Base-by-base conservation (phyloP, 2,888 invertebrate species). In the Hoplodrina blanda region DNA sequence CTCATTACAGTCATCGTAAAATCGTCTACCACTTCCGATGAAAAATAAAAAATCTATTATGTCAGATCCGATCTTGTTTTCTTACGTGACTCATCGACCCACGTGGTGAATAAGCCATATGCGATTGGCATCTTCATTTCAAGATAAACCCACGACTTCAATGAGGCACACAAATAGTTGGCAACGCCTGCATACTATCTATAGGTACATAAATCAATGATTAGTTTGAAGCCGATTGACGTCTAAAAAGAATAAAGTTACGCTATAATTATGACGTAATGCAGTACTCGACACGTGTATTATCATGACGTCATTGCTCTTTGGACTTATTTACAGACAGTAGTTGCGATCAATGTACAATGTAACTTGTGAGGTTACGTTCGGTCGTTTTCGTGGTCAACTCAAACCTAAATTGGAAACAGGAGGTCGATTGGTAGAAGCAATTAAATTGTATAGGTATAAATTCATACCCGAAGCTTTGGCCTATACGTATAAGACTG, bases 401-500 rank as follows among this genome's bases (percentile, higher is more conserved):
- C 17, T 37, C 44, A 66, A 62, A 64, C 52, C 63, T 56, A 62
- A 73, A 80, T 74, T 71, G 50, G 62, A 33, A 70, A 11, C 62
- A 61, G 53, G 15, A 65, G 55, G 60, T 20, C 44, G 50, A 64
- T 4, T 63, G 56, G 25, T 19, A 20, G 19, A 60, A 53, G 17
- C 60, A 57, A 59, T 62, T 57, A 57, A 25, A 70, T 52, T 64
- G 25, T 49, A 46, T 17, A 46, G 46, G 41, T 55, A 63, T 68
- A 62, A 30, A 70, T 63, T 68, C 56, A 69, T 69, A 64, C 25
- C 20, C 55, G 37, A 67, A 53, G 41, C 30, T 73, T n/a, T 10
- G 20, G 33, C 11, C 59, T 66, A 52, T 37, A 25, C 25, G 7
- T 62, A 73, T 54, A 30, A 37, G 13, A 30, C 15, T 64, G 66